A percentile compares a stretch with the other conserved stretches of the same genome.
These are phyloP conservation scores for Chaetophractus vellerosus DNA, from an alignment of 2,797 vertebrate genomes.

Conservation along the genomic window DNA sequence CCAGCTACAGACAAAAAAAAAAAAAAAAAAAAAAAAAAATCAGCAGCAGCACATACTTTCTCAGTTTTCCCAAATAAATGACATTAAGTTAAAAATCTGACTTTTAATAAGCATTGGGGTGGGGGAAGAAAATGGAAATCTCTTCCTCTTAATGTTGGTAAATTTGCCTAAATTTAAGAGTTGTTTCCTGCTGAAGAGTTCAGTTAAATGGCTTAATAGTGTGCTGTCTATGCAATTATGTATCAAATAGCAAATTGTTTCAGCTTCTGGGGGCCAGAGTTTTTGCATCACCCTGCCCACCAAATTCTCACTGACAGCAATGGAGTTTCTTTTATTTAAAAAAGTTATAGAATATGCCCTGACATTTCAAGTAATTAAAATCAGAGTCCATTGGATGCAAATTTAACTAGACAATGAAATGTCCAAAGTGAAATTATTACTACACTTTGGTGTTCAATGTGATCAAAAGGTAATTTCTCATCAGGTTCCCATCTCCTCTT, in stretches of 20 bases:
- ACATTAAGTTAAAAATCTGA: background rate
- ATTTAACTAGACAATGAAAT: slow-evolving; percentile 33
- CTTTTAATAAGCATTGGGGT: background rate
- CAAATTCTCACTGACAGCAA: slow-evolving; percentile 51
- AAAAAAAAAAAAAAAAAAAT: too few relatives aligned
- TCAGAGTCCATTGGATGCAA: background rate
- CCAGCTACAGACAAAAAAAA: too few relatives aligned
- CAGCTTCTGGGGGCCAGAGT: slow-evolving; percentile 30
- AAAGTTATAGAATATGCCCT: background rate
- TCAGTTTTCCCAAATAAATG: background rate
- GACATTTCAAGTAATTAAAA: slow-evolving; percentile 46
- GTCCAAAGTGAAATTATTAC: background rate
- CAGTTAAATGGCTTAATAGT: background rate
- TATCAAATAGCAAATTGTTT: background rate
- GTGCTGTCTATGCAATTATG: background rate
- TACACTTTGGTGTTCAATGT: background rate
- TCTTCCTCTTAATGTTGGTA: background rate
- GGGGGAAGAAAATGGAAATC: background rate
- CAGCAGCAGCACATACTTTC: background rate
- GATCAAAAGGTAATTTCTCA: background rate
- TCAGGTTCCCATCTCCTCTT: background rate
- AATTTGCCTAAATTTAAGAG: background rate
- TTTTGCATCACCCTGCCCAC: background rate
- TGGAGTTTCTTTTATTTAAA: slow-evolving; percentile 26
- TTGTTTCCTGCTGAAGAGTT: background rate